Conservation (phyloP, 2,888 invertebrate genomes). For the Parelbella ahira region DNA sequence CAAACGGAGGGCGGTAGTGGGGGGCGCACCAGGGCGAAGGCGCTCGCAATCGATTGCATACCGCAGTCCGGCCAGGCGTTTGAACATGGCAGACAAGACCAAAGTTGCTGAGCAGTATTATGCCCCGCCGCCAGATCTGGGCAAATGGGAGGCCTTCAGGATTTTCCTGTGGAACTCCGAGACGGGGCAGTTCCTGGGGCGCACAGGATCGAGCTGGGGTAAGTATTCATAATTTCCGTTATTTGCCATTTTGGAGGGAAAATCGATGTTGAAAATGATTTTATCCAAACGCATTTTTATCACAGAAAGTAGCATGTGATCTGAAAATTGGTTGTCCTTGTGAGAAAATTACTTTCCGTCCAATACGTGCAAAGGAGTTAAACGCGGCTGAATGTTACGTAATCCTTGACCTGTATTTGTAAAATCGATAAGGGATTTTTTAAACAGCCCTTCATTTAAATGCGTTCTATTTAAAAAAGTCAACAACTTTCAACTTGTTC, state of each 20-base stretch:
- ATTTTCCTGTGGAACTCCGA: conserved; percentile 95
- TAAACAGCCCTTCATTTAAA: background rate
- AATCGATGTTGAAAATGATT: conserved; percentile 31
- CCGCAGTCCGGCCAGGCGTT: conserved; percentile 70
- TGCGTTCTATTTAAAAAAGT: too few species aligned
- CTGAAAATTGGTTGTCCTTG: background rate
- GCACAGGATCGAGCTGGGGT: conserved; percentile 97
- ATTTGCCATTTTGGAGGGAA: conserved; percentile 53
- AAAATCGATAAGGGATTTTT: conserved; percentile 8
- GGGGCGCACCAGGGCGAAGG: conserved; percentile 52
- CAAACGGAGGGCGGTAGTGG: conserved; percentile 36
- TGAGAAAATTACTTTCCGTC: background rate
- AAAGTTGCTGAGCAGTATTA: conserved; percentile 88
- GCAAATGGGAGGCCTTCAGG: conserved; percentile 92
- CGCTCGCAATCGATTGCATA: conserved; percentile 65
- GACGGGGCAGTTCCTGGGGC: conserved; percentile 93
- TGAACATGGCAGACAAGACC: conserved; percentile 87
- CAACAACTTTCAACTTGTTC: too few species aligned
- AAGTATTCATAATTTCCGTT: conserved; percentile 69
- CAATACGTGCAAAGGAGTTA: background rate
- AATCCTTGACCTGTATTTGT: conserved; percentile 20
- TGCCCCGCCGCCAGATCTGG: conserved; percentile 88
- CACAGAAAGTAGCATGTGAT: conserved; percentile 8
- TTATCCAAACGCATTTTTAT: conserved; percentile 1
- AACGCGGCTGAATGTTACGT: conserved; percentile 10